phyloP scores from a whole-genome alignment of 2,113 vertebrate genomes.

The Larimichthys polyactis region DNA sequence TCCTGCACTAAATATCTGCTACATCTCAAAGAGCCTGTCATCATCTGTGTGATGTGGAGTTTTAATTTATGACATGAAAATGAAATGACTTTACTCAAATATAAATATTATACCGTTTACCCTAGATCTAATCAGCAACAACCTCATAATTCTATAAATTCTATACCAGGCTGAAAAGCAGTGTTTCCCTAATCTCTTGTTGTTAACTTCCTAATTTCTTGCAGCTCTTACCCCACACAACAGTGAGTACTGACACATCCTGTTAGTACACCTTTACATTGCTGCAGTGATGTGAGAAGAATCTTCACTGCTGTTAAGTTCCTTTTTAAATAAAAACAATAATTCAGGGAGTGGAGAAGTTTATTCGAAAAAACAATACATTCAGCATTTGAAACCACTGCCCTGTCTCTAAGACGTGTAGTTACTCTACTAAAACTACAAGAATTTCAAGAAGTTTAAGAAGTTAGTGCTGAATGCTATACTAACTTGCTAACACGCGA shows the following conservation, averaged over 20 bases:
- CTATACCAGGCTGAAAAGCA: not conserved
- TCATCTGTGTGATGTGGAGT: slow-evolving; percentile 24
- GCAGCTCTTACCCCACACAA: not conserved
- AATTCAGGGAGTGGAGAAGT: not conserved
- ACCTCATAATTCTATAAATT: not conserved
- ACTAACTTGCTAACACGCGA: not conserved
- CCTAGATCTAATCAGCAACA: not conserved
- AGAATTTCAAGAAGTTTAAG: too few species aligned
- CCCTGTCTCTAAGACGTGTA: too few species aligned
- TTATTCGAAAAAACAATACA: too few species aligned
- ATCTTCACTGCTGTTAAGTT: too few species aligned
- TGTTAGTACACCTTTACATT: not conserved
- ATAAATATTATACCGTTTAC: not conserved
- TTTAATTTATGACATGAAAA: slow-evolving; percentile 36
- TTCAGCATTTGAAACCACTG: not conserved
- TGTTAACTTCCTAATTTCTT: not conserved
- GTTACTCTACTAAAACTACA: too few species aligned
- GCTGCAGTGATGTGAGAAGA: not conserved
- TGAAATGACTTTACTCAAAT: not conserved
- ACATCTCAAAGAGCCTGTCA: slow-evolving; percentile 49
- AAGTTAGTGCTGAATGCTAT: not conserved
- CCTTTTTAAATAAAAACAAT: too few species aligned
- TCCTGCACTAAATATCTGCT: slow-evolving; percentile 41
- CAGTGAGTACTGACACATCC: not conserved
- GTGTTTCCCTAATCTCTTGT: not conserved